Evolutionary conservation across 2,113 vertebrate genomes (phyloP), one percentile per base, ranked within the genome.

Genomic region (Spheniscus mendiculus): DNA sequence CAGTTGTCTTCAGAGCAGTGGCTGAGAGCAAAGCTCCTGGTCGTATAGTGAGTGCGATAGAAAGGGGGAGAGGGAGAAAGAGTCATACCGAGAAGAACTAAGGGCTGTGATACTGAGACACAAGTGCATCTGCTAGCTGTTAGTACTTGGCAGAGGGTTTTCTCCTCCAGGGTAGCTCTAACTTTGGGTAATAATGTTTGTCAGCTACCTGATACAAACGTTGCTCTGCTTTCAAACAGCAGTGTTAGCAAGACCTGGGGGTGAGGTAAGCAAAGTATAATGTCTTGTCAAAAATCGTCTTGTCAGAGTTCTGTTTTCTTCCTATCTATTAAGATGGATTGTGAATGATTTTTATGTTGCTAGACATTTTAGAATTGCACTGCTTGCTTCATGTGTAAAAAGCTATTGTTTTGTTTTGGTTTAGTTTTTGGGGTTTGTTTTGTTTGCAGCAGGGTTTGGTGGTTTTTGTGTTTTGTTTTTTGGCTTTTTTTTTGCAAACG

Each of bases 151-250:
- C 98, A 97, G 85, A 88, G 96, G 87, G 96, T 90, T 92, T 89
- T 73, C 96, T 98, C 98, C 98, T 98, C 97, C 97, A 98, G 98
- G 97, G 97, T 91, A 95, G 97, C 97, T 97, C 97, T 93, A 91
- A 97, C 96, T 96, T 96, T 96, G 97, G 97, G 98, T 98, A 97
- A 98, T 97, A 93, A 98, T 98, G 98, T 98, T 98, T 98, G 97
- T 98, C 98, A 97, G 98, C 98, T 98, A 98, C 98, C 98, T 99
- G 98, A 98, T 98, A 95, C 97, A 98, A 97, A 96, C 91, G 96
- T 97, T 99, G 93, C 96, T 99, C 97, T 99, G 98, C 98, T 98
- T 99, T 97, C 99, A 99, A 71, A 97, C 98, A 98, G 98, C 98
- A 96, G 90, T 97, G 89, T 95, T 98, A 98, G 99, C 98, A 95